phyloP scores from a whole-genome alignment of 2,888 invertebrate species.

The Anaspis maculata region DNA sequence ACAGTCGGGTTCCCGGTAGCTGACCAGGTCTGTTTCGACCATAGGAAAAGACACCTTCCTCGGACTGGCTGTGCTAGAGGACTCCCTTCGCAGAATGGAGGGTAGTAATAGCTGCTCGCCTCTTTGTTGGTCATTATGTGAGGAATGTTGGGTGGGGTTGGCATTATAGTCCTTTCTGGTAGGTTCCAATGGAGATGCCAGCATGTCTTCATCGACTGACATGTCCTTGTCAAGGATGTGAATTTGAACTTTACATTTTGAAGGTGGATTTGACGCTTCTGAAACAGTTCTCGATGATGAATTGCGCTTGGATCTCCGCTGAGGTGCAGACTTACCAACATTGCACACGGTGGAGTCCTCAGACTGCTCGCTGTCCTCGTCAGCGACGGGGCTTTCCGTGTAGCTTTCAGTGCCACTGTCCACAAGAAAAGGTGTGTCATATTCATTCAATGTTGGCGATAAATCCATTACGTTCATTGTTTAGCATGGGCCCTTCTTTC shows the following conservation, averaged over 20 bases:
- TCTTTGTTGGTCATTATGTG: not conserved
- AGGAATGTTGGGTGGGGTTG: not conserved
- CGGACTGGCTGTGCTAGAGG: slow-evolving; percentile 10
- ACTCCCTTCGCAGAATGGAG: slow-evolving; percentile 26
- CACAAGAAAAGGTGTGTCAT: slow-evolving; percentile 28
- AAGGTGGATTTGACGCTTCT: too few species aligned
- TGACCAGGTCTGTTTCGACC: slow-evolving; percentile 20
- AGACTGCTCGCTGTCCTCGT: slow-evolving; percentile 27
- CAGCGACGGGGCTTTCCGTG: slow-evolving; percentile 26
- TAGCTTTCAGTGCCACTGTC: slow-evolving; percentile 33
- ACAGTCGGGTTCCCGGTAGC: slow-evolving; percentile 26
- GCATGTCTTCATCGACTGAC: slow-evolving; percentile 29
- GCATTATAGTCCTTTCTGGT: slow-evolving; percentile 7
- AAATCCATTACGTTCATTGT: slow-evolving; percentile 28
- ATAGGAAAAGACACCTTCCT: slow-evolving; percentile 27
- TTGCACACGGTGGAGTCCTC: slow-evolving; percentile 25
- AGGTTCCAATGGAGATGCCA: slow-evolving; percentile 26
- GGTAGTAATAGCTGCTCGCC: slow-evolving; percentile 8
- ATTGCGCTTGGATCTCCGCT: too few species aligned
- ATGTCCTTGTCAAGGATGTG: slow-evolving; percentile 27
- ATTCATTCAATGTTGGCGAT: slow-evolving; percentile 21
- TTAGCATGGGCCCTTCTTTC: slow-evolving; percentile 23
- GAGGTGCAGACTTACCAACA: slow-evolving; percentile 21
- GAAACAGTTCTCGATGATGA: too few species aligned
- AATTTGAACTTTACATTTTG: slow-evolving; percentile 5